These are phyloP conservation scores for Sciurus carolinensis DNA, from an alignment of 2,797 vertebrate species.

Conservation along the genomic window DNA sequence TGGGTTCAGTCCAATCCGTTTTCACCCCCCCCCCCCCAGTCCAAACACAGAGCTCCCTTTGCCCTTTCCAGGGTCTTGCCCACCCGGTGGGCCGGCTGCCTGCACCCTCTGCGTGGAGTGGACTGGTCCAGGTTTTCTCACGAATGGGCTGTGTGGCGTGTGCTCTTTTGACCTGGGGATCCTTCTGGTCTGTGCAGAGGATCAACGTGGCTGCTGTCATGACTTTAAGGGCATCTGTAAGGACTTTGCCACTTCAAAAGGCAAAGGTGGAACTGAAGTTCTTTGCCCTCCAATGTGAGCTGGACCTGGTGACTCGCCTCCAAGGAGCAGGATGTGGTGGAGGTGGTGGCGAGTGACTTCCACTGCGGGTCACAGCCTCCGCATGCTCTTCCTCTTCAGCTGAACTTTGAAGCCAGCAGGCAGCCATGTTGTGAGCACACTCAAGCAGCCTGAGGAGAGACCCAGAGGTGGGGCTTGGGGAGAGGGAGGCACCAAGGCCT, in stretches of 20 bases:
- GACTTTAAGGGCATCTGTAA: background rate
- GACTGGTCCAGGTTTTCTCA: fast-evolving
- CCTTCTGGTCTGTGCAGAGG: background rate
- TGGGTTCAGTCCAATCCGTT: background rate
- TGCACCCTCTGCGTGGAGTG: fast-evolving
- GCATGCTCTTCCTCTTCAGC: background rate
- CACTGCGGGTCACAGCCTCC: background rate
- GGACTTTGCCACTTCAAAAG: constrained; percentile 3
- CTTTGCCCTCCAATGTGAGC: background rate
- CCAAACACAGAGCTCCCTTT: background rate
- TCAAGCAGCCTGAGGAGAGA: background rate
- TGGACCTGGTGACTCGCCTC: too few species aligned
- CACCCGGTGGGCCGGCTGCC: fast-evolving
- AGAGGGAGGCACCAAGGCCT: too few species aligned
- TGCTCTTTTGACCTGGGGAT: background rate
- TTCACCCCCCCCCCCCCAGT: background rate
- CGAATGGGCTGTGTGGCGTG: fast-evolving
- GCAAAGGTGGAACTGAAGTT: background rate
- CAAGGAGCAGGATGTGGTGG: background rate
- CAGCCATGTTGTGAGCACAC: background rate
- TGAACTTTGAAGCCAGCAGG: fast-evolving
- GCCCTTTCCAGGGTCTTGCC: background rate
- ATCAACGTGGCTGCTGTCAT: background rate
- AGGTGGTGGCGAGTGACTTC: background rate
- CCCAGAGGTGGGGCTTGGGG: background rate